phyloP scores from a whole-genome alignment of 2,888 invertebrate species.

The Psylliodes chrysocephalus region DNA sequence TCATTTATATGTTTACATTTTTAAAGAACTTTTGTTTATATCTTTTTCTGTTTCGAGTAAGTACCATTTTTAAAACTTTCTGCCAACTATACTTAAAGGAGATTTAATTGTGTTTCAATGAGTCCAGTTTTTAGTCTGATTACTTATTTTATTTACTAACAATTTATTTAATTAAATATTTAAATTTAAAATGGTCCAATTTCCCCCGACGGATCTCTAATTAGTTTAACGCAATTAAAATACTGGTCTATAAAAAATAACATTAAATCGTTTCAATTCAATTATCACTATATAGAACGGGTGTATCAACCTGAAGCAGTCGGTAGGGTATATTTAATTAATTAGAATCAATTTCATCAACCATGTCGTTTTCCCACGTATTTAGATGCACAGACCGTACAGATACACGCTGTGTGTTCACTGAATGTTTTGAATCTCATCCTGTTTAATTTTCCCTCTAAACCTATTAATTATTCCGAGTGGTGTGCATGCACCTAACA shows the following conservation, averaged over 20 bases:
- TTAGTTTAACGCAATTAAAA: background rate
- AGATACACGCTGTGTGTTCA: conserved; percentile 20
- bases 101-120: no score
- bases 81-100: no score
- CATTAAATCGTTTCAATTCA: conserved; percentile 15
- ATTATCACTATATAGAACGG: background rate
- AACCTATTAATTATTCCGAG: conserved; percentile 14
- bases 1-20: no score
- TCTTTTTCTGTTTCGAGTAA: no score
- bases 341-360: conserved; percentile 30
- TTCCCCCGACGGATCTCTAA: conserved; percentile 1
- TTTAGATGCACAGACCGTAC: conserved; percentile 33
- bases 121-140: no score
- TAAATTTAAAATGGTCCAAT: no score
- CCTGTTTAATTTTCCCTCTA: conserved; percentile 24
- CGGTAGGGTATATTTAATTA: conserved; percentile 22
- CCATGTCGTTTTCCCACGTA: conserved; percentile 35
- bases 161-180: no score
- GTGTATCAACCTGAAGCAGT: conserved; percentile 4
- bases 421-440: conserved; percentile 21
- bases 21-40: no score
- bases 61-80: no score
- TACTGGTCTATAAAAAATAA: conserved; percentile 2
- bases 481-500: conserved; percentile 13
- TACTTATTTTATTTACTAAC: no score